A percentile compares a stretch with the other conserved stretches of the same genome.
These are phyloP conservation scores for Apodemus sylvaticus DNA, from an alignment of 2,113 vertebrate genomes.

Conservation along the genomic window DNA sequence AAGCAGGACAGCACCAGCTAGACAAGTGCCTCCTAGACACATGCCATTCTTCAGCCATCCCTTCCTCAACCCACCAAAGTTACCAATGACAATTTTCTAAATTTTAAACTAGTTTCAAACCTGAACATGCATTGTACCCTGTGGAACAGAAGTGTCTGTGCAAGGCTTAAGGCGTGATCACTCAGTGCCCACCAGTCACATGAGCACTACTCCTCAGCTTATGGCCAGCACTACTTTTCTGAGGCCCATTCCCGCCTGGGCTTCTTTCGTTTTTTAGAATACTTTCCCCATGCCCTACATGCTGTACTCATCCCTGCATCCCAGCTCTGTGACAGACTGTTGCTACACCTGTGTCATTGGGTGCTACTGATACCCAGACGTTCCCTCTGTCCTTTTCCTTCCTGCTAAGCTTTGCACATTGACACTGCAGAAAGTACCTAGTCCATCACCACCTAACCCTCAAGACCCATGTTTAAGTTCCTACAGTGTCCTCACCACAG, in stretches of 20 bases:
- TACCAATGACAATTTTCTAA: neutral
- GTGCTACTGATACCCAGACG: accelerated
- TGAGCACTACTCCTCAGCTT: no score
- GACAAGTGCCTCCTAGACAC: neutral
- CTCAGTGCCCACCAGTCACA: accelerated
- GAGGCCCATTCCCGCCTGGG: neutral
- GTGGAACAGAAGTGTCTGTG: accelerated
- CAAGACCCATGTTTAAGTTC: accelerated
- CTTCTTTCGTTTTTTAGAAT: neutral
- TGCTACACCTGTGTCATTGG: no score
- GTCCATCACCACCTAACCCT: accelerated
- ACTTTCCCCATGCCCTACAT: no score
- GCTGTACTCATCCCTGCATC: accelerated
- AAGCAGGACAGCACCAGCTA: neutral
- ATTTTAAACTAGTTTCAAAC: neutral
- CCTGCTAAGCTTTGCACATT: no score
- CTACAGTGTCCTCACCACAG: neutral
- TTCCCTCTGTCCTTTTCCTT: neutral
- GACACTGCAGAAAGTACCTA: accelerated
- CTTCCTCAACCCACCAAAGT: neutral
- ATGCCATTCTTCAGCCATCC: neutral
- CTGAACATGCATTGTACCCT: neutral
- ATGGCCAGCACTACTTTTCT: accelerated
- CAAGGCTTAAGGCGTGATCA: accelerated
- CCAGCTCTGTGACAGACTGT: accelerated